Evolutionary conservation across 1,140 invertebrate genomes (phyloP).

Genomic region (Calosoma granatense): DNA sequence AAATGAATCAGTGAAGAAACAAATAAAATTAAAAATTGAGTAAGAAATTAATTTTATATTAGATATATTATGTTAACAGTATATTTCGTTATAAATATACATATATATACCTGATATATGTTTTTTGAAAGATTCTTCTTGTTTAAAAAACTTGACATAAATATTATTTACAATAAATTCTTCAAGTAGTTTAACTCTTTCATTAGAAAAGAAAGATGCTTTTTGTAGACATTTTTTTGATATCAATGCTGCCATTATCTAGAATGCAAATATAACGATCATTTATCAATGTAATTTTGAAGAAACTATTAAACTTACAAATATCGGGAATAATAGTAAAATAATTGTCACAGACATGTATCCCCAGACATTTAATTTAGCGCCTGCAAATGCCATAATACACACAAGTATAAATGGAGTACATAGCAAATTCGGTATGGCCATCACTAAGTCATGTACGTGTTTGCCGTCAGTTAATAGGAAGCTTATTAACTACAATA

Average conservation of each 20-base stretch:
- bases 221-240: slow-evolving; percentile 5
- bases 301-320: slow-evolving; percentile 19
- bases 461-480: not conserved
- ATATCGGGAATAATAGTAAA: slow-evolving; percentile 21
- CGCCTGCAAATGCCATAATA: slow-evolving; percentile 17
- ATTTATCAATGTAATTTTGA: slow-evolving; percentile 15
- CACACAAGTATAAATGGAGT: slow-evolving; percentile 14
- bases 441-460: slow-evolving; percentile 16
- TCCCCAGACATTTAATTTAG: slow-evolving; percentile 20
- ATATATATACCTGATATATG: not conserved
- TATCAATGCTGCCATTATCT: not conserved
- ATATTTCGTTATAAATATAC: too few species aligned
- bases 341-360: slow-evolving; percentile 22
- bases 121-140: not conserved
- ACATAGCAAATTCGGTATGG: slow-evolving; percentile 20
- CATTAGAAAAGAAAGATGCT: not conserved
- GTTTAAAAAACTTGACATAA: not conserved
- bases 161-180: not conserved
- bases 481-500: not conserved
- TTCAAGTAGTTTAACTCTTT: not conserved
- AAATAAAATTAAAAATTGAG: too few species aligned
- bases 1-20: too few species aligned
- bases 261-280: not conserved
- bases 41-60: too few species aligned
- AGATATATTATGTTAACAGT: too few species aligned